phyloP scores from a whole-genome alignment of 2,797 vertebrate species.

The Cryptoprocta ferox region DNA sequence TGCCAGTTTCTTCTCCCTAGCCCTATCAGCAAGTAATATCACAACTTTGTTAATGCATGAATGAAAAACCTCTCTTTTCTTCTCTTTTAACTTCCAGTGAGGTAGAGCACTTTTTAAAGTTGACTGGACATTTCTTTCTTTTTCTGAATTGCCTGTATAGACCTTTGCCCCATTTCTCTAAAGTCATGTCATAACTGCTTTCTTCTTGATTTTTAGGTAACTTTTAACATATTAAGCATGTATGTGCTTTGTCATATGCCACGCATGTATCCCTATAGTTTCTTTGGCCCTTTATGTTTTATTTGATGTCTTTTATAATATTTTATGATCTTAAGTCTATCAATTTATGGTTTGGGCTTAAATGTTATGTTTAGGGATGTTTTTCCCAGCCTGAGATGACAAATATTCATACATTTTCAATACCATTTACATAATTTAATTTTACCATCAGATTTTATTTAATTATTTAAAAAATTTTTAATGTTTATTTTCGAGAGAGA shows the following conservation, averaged over 20 bases:
- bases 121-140: not conserved
- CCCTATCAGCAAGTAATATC: not conserved
- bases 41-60: not conserved
- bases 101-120: not conserved
- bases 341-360: constrained; percentile 40
- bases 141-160: constrained; percentile 30
- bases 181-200: not conserved
- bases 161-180: not conserved
- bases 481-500: too few relatives aligned
- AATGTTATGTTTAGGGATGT: not conserved
- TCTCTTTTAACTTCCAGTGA: not conserved
- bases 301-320: not conserved
- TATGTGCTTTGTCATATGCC: not conserved
- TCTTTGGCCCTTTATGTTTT: constrained; percentile 24
- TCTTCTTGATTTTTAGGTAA: not conserved
- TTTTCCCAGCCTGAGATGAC: not conserved
- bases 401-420: not conserved
- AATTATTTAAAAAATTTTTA: too few relatives aligned
- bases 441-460: not conserved
- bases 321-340: not conserved
- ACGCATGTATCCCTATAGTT: not conserved
- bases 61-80: not conserved
- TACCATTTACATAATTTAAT: not conserved
- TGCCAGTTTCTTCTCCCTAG: not conserved
- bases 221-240: not conserved